These are phyloP conservation scores for human DNA, from an alignment of 2,113 vertebrate species.

Conservation along the genomic window GRCh38 chrX:68886501-68887000, in stretches of 20 bases:
- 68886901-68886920: conserved; percentile 1
- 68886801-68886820: neutral
- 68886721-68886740: neutral
- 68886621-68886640: neutral
- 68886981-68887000: neutral
- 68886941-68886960: neutral
- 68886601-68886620: neutral
- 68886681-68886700: neutral
- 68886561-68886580: neutral
- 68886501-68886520: neutral
- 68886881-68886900: conserved; percentile 30
- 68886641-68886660: neutral
- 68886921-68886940: neutral
- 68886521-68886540: neutral
- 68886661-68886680: neutral
- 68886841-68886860: neutral
- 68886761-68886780: neutral
- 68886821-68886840: neutral
- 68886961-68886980: neutral
- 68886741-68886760: neutral
- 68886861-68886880: neutral
- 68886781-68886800: neutral
- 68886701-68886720: neutral
- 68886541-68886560: neutral
- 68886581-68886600: neutral